Conservation (phyloP, 2,888 invertebrate species). For the Mimachlamys varia region DNA sequence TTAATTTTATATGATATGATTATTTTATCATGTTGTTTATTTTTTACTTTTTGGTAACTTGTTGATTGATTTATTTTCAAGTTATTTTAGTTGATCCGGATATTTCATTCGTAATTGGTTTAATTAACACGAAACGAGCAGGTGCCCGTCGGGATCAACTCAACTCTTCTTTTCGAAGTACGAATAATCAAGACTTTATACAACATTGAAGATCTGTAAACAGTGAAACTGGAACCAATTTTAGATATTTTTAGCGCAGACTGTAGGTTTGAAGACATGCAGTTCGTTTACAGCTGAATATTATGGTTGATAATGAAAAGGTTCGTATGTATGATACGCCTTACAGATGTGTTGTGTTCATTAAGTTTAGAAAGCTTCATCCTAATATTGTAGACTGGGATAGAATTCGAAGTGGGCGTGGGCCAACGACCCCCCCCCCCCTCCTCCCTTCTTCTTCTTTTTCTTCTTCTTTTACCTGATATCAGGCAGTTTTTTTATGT, state of each 20-base stretch:
- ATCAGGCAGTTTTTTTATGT: no score
- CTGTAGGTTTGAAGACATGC: neutral
- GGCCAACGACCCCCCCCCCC: neutral
- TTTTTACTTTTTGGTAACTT: neutral
- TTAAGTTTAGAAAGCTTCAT: no score
- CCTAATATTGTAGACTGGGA: neutral
- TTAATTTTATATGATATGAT: neutral
- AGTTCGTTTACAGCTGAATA: neutral
- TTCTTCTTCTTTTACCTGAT: no score
- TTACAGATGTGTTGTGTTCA: neutral
- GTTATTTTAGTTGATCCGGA: neutral
- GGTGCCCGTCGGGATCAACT: neutral
- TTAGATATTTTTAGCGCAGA: neutral
- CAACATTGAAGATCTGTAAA: neutral
- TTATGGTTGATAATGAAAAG: slow-evolving; percentile 34
- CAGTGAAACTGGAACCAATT: neutral
- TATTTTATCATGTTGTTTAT: neutral
- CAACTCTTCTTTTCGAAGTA: neutral
- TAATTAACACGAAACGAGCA: neutral
- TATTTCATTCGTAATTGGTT: neutral
- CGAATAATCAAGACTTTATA: neutral
- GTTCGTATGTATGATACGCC: neutral
- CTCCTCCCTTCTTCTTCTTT: no score
- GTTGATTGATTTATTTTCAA: neutral
- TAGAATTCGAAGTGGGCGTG: neutral